phyloP scores from a whole-genome alignment of 2,888 invertebrate genomes.

The Apantesis nais region DNA sequence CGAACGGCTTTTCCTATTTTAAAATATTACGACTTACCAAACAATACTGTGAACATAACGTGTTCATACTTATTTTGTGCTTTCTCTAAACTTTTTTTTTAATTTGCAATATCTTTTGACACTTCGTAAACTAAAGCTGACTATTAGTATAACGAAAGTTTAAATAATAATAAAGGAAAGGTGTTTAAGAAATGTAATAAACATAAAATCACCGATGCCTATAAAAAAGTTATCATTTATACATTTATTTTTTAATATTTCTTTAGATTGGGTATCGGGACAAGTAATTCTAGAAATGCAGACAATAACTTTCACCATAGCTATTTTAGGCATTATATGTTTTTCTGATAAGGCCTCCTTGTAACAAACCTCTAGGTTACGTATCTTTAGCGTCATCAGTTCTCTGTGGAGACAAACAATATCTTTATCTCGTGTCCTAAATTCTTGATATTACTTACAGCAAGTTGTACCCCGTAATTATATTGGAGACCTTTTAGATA shows the following conservation, averaged over 20 bases:
- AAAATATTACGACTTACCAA: slow-evolving; percentile 1
- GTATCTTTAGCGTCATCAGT: slow-evolving; percentile 28
- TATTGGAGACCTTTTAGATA: slow-evolving; percentile 55
- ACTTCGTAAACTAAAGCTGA: not conserved
- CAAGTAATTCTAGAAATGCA: slow-evolving; percentile 10
- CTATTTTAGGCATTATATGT: slow-evolving; percentile 20
- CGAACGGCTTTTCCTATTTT: slow-evolving; percentile 5
- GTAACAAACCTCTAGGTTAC: slow-evolving; percentile 21
- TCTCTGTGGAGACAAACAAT: slow-evolving; percentile 17
- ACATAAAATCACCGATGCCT: no score
- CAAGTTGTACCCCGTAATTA: slow-evolving; percentile 41
- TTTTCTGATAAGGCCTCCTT: slow-evolving; percentile 30
- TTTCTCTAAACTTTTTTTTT: not conserved
- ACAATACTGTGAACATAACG: not conserved
- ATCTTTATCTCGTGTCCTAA: slow-evolving; percentile 34
- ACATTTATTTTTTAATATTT: no score
- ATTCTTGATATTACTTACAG: slow-evolving; percentile 37
- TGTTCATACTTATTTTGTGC: not conserved
- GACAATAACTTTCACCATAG: slow-evolving; percentile 25
- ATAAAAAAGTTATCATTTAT: no score
- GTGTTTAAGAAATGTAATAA: no score
- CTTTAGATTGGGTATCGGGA: not conserved
- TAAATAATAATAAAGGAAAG: no score
- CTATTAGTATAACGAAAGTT: no score
- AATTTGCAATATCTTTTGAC: not conserved